A percentile compares a stretch with the other conserved stretches of the same genome.
Evolutionary conservation across 2,797 vertebrate genomes (phyloP).

Genomic region (Fistularia tabacaria): DNA sequence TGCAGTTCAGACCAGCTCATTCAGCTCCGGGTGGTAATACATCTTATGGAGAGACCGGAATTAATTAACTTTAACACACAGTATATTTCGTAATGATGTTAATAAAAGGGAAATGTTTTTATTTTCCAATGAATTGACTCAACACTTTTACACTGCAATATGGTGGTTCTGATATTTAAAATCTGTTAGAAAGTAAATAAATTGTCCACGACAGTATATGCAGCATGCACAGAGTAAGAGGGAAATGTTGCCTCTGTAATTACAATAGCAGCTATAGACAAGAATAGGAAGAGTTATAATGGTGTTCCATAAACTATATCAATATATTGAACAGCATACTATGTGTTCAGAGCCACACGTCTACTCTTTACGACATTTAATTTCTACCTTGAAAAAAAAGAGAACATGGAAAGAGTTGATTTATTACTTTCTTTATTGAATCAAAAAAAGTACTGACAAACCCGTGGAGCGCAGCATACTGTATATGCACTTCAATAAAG

Average conservation of each 20-base stretch:
- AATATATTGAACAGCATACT: conserved; percentile 39
- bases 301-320: conserved; percentile 65
- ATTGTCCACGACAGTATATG: conserved; percentile 65
- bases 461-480: conserved; percentile 37
- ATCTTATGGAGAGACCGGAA: too few species aligned
- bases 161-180: conserved; percentile 51
- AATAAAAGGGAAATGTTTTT: conserved; percentile 5
- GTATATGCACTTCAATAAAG: conserved; percentile 26
- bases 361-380: conserved; percentile 37
- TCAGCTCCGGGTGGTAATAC: too few species aligned
- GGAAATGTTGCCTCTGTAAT: conserved; percentile 61
- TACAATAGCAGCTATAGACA: conserved; percentile 56
- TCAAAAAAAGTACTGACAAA: conserved; percentile 33
- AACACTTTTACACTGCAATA: background rate
- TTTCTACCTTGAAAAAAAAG: conserved; percentile 25
- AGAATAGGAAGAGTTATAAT: conserved; percentile 39
- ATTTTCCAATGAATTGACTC: background rate
- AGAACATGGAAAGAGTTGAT: conserved; percentile 35
- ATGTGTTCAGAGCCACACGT: conserved; percentile 43
- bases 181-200: conserved; percentile 65
- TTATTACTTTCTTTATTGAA: conserved; percentile 50
- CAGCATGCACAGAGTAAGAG: conserved; percentile 26
- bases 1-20: too few species aligned
- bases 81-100: conserved; percentile 12
- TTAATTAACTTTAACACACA: conserved; percentile 4